Evolutionary conservation across 2,797 vertebrate species (phyloP), one percentile per base, ranked within the genome.

Genomic region (Perdix hodgsoniae): DNA sequence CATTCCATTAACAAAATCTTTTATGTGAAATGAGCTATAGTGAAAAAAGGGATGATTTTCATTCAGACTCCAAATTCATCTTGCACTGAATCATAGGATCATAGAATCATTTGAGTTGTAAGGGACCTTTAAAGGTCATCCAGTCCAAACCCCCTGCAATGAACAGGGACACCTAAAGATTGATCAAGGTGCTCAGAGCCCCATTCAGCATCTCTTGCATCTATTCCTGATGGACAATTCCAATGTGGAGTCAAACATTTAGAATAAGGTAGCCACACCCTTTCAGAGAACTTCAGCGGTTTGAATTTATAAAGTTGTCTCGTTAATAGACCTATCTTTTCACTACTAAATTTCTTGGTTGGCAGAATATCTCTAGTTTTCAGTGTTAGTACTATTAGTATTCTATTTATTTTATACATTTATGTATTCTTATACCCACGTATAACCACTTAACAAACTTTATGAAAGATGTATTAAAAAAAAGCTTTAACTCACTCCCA

Each of bases 371-470:
- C 33, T 71, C 7, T 22, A 69, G 8, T 8, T 50, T 70, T 67
- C 40, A n/a, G 4, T 4, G 76, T 61, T 39, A 82, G 27, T 47
- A 22, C 49, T 69, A 8, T 42, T 61, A 37, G 57, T 12, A 7
- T 31, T 56, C n/a, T 22, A 57, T 33, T 83, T 81, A 76, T 61
- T 90, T 57, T 33, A 57, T 56, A 21, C 31, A n/a, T 57, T 93
- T 59, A 75, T 0, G 0, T 16, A 49, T 69, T 37, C 13, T 26
- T 54, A 44, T 61, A 69, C 21, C 49, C n/a, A 47, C 54, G 50
- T n/a, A 61, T 61, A 63, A 52, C 9, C 31, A 42, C 23, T 31
- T 47, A 57, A 72, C 26, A 16, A 83, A 78, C 33, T 72, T 86
- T 18, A 26, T 4, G 56, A 85, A 76, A 86, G 10, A 40, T 47